Evolutionary conservation across 2,888 invertebrate species (phyloP).

Genomic region (Temnothorax rugatulus): DNA sequence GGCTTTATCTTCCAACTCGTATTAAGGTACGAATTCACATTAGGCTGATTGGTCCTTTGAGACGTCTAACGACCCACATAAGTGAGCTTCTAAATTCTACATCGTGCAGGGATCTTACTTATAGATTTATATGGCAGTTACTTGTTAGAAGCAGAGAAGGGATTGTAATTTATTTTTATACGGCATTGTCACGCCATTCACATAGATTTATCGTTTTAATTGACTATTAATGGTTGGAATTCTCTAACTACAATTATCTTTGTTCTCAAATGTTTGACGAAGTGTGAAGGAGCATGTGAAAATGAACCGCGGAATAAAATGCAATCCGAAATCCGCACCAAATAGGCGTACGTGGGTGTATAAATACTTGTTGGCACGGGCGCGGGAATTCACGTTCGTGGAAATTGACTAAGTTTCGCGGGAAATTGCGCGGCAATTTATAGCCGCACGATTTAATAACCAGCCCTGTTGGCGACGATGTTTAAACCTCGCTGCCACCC

Average conservation of each 20-base stretch:
- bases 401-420: slow-evolving; percentile 83
- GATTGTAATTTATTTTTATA: neutral
- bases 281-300: neutral
- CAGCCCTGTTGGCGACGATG: slow-evolving; percentile 35
- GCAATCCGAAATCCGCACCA: slow-evolving; percentile 10
- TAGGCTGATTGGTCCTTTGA: slow-evolving; percentile 28
- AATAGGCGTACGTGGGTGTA: slow-evolving; percentile 49
- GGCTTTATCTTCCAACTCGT: slow-evolving; percentile 28
- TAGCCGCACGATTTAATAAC: slow-evolving; percentile 78
- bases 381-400: slow-evolving; percentile 66
- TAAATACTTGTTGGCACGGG: slow-evolving; percentile 65
- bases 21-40: slow-evolving; percentile 38
- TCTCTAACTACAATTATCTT: neutral
- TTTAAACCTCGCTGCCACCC: slow-evolving; percentile 26
- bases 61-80: neutral
- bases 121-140: neutral
- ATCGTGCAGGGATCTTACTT: neutral
- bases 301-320: neutral
- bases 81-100: neutral
- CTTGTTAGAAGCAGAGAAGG: neutral
- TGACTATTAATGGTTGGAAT: neutral
- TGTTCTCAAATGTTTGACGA: neutral
- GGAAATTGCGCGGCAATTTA: slow-evolving; percentile 83
- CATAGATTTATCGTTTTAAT: neutral
- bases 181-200: neutral